These are phyloP conservation scores for Bucco capensis DNA, from an alignment of 2,113 vertebrate genomes.

Conservation along the genomic window DNA sequence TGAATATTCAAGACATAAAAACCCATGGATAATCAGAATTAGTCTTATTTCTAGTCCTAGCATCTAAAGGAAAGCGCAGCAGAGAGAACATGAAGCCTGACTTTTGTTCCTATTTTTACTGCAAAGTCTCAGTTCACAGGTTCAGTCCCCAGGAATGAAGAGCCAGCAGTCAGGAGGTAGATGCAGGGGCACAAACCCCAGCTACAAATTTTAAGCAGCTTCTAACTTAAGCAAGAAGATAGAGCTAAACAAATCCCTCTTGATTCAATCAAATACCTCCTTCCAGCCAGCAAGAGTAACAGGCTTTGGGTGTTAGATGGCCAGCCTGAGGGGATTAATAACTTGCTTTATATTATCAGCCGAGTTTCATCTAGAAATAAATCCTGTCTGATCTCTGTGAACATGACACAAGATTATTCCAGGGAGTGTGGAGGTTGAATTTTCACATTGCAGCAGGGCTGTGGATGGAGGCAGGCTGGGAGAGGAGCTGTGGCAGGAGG, in stretches of 20 bases:
- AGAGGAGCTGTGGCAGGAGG: neutral
- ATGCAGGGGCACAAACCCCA: neutral
- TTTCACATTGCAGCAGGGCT: neutral
- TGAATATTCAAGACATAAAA: neutral
- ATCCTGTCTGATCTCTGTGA: conserved; percentile 65
- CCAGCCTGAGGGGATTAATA: conserved; percentile 60
- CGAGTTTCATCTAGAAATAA: conserved; percentile 58
- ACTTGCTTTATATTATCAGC: conserved; percentile 65
- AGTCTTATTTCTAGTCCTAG: neutral
- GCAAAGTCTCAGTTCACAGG: neutral
- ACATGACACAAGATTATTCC: conserved; percentile 56
- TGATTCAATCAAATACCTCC: conserved; percentile 54
- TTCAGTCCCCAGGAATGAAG: neutral
- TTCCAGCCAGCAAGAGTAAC: conserved; percentile 54
- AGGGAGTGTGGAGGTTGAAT: neutral
- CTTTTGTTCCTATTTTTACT: neutral
- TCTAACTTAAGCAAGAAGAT: conserved; percentile 28
- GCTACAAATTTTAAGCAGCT: neutral
- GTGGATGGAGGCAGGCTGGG: neutral
- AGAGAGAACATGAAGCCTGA: neutral
- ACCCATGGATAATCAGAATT: neutral
- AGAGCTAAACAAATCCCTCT: conserved; percentile 18
- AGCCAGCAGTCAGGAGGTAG: neutral
- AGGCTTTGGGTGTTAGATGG: conserved; percentile 49
- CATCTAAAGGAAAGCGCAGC: neutral